Conservation (phyloP, 1,140 invertebrate genomes). For the Drosophila navojoa region DNA sequence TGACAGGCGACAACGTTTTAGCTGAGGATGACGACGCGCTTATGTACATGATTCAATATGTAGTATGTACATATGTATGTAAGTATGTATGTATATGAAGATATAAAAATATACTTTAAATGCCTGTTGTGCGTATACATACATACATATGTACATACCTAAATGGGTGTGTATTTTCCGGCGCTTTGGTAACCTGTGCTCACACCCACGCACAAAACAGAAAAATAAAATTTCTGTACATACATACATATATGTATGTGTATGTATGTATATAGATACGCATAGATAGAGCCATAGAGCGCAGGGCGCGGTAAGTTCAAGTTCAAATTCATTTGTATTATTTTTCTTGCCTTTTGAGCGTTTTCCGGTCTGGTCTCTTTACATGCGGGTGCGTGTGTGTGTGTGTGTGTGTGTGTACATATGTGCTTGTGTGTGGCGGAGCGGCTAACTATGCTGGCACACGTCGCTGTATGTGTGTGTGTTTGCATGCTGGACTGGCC, state of each 20-base stretch:
- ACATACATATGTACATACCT: constrained; percentile 1
- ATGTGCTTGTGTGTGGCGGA: background rate
- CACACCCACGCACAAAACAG: constrained; percentile 22
- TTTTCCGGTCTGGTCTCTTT: constrained; percentile 55
- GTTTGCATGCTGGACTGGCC: background rate
- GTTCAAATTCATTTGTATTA: constrained; percentile 78
- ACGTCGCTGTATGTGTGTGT: background rate
- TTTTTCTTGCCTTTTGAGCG: constrained; percentile 41
- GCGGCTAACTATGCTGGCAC: background rate
- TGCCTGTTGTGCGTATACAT: background rate
- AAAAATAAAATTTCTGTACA: background rate
- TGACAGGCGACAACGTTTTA: constrained; percentile 39
- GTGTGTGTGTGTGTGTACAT: background rate
- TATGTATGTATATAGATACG: background rate
- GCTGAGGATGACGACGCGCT: constrained; percentile 24
- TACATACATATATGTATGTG: too few relatives aligned
- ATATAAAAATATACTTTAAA: background rate
- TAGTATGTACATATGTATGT: constrained; percentile 3
- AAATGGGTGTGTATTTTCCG: constrained; percentile 52
- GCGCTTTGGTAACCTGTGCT: constrained; percentile 31
- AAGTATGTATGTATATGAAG: constrained; percentile 1
- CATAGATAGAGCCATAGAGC: constrained; percentile 5
- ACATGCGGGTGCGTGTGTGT: constrained; percentile 1
- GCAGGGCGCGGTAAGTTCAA: constrained; percentile 70
- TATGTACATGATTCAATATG: constrained; percentile 27